Conservation (phyloP, 2,113 vertebrate genomes). For the Steatornis caripensis region DNA sequence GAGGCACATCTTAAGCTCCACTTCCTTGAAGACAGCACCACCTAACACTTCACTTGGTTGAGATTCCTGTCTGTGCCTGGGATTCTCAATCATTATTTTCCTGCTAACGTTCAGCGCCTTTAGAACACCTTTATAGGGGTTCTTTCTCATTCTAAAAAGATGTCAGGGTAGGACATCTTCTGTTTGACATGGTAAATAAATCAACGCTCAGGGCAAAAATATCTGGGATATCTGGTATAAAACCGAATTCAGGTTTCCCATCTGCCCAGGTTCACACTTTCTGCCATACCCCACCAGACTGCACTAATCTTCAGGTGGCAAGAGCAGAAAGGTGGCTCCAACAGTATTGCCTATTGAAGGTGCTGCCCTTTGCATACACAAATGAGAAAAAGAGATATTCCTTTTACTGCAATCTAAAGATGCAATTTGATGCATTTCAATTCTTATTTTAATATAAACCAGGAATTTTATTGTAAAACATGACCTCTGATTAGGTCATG, state of each 20-base stretch:
- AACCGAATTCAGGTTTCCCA: not conserved
- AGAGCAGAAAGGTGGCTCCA: not conserved
- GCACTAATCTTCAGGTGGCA: not conserved
- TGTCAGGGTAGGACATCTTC: not conserved
- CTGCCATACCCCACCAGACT: not conserved
- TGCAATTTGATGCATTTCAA: not conserved
- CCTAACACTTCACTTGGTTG: not conserved
- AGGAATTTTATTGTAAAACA: not conserved
- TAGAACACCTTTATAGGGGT: not conserved
- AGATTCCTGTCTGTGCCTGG: not conserved
- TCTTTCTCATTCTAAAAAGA: not conserved
- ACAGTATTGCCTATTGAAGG: not conserved
- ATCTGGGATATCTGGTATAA: not conserved
- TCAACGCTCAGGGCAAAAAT: not conserved
- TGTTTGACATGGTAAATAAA: not conserved
- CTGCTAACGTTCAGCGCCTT: not conserved
- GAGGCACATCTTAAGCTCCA: not conserved
- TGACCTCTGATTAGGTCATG: not conserved
- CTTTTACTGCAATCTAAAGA: not conserved
- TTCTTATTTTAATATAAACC: not conserved
- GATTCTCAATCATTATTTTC: not conserved
- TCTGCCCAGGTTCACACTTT: not conserved
- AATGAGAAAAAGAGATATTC: not conserved
- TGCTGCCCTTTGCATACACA: not conserved
- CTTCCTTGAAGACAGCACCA: not conserved